Base-by-base conservation (phyloP, 2,888 invertebrate genomes). In the Trileptium ribeirensis region DNA sequence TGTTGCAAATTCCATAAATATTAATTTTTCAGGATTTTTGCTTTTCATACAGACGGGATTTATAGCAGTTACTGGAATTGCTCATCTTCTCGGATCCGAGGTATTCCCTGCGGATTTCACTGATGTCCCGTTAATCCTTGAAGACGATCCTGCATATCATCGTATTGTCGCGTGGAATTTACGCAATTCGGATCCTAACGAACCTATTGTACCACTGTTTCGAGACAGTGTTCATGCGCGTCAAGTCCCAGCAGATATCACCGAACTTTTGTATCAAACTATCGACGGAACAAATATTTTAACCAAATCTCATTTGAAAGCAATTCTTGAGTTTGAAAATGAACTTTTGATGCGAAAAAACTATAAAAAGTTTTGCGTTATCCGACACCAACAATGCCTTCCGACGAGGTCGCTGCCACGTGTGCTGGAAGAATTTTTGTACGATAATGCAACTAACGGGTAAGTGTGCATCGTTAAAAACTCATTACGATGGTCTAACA, bases 81-180 rank as follows among this genome's bases (percentile, higher is more conserved):
- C 31, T 0, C 67, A 74, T 81, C 78, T 67, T 37, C 39, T 82
- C 3, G 85, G 85, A 3, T 86, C 84, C 80, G 84, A 86, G 79
- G 79, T 87, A 29, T 85, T 86, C 37, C 87, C 86, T 1, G 85
- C 37, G 8, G 81, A 81, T 33, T 81, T 81, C 51, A 67, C 84
- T 84, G 36, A 82, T 74, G n/a, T 81, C 67, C 81, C 81, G 33
- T 37, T 81, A 19, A 34, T 81, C n/a, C 81, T 81, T n/a, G n/a
- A 15, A 24, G 3, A 64, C 19, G 79, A 80, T 31, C 40, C 79
- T 19, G 37, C 38, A n/a, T 81, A 81, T 80, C 80, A 38, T 29
- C 82, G 81, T 3, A 31, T 33, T 29, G 67, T 39, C 19, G 67
- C 81, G 15, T 81, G 81, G 81, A 80, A 81, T 80, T 33, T 64